A percentile compares a stretch with the other conserved stretches of the same genome.
Conservation (phyloP, 2,113 vertebrate genomes). For the Nyctereutes procyonoides region DNA sequence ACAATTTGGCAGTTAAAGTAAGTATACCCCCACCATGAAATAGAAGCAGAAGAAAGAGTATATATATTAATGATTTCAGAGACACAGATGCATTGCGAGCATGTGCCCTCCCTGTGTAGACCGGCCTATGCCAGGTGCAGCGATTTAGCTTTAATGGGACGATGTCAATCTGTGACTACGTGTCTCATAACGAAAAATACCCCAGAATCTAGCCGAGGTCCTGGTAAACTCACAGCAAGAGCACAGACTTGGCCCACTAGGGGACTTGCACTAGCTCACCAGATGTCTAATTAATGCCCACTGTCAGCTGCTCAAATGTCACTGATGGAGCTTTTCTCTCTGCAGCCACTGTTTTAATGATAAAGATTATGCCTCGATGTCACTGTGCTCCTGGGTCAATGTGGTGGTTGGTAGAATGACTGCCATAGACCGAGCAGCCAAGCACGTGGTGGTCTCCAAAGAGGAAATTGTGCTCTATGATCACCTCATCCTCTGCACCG, state of each 20-base stretch:
- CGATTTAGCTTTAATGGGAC: conserved; percentile 78
- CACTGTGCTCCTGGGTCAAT: conserved; percentile 89
- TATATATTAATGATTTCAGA: conserved; percentile 15
- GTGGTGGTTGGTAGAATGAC: conserved; percentile 93
- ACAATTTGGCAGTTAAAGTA: not conserved
- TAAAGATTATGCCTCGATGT: conserved; percentile 90
- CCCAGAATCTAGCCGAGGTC: not conserved
- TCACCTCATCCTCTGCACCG: conserved; percentile 93
- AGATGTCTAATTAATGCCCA: conserved; percentile 88
- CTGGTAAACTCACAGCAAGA: conserved; percentile 76
- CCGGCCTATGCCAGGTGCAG: conserved; percentile 49
- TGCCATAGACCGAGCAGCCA: conserved; percentile 91
- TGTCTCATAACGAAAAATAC: conserved; percentile 73
- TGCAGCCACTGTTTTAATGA: conserved; percentile 92
- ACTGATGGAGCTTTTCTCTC: conserved; percentile 84
- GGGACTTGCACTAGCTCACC: conserved; percentile 76
- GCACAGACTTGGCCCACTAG: conserved; percentile 67
- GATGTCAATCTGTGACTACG: conserved; percentile 80
- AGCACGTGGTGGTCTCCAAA: conserved; percentile 88
- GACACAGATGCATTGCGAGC: not conserved
- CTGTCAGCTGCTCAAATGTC: conserved; percentile 87
- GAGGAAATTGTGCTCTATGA: conserved; percentile 90
- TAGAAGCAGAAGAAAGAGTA: conserved; percentile 61
- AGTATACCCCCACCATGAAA: not conserved
- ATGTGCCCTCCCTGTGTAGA: not conserved